phyloP scores from a whole-genome alignment of 92 coral and sea anemone genomes.

The Palythoa caribaeorum region DNA sequence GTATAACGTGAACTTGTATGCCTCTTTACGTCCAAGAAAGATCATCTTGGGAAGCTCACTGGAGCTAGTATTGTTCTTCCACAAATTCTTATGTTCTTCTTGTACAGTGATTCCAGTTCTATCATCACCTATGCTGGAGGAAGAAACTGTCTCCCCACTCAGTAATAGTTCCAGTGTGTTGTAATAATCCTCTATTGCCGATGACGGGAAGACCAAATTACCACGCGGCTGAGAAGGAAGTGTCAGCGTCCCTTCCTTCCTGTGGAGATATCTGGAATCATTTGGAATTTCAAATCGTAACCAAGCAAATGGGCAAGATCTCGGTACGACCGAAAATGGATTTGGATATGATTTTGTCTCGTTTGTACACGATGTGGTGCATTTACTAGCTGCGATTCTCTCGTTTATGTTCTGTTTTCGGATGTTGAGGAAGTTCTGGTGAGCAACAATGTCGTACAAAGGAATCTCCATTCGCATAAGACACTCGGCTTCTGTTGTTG shows the following conservation, averaged over 20 bases:
- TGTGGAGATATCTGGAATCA: slow-evolving; percentile 29
- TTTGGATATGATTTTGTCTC: slow-evolving; percentile 1
- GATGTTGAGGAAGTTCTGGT: slow-evolving; percentile 46
- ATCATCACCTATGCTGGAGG: slow-evolving; percentile 22
- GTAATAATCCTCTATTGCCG: slow-evolving; percentile 36
- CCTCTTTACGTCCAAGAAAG: slow-evolving; percentile 70
- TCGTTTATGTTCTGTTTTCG: slow-evolving; percentile 35
- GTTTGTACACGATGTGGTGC: slow-evolving; percentile 43
- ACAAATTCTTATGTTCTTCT: slow-evolving; percentile 1
- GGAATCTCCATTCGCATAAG: slow-evolving; percentile 66
- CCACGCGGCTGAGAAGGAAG: slow-evolving; percentile 45
- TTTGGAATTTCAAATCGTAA: slow-evolving; percentile 41
- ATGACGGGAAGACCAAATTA: slow-evolving; percentile 19
- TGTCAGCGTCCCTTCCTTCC: slow-evolving; percentile 22
- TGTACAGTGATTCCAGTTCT: slow-evolving; percentile 40
- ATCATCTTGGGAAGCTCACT: slow-evolving; percentile 68
- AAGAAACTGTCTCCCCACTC: background rate
- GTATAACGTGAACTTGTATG: slow-evolving; percentile 67
- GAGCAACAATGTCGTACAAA: slow-evolving; percentile 54
- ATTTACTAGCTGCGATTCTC: slow-evolving; percentile 6
- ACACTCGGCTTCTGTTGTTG: slow-evolving; percentile 47
- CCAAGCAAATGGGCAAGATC: slow-evolving; percentile 76
- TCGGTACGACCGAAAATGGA: slow-evolving; percentile 40
- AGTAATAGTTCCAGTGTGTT: background rate
- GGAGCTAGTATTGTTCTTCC: background rate